Evolutionary conservation across 2,888 invertebrate species (phyloP), one percentile per base, ranked within the genome.

Genomic region (Lepidonotus clava): DNA sequence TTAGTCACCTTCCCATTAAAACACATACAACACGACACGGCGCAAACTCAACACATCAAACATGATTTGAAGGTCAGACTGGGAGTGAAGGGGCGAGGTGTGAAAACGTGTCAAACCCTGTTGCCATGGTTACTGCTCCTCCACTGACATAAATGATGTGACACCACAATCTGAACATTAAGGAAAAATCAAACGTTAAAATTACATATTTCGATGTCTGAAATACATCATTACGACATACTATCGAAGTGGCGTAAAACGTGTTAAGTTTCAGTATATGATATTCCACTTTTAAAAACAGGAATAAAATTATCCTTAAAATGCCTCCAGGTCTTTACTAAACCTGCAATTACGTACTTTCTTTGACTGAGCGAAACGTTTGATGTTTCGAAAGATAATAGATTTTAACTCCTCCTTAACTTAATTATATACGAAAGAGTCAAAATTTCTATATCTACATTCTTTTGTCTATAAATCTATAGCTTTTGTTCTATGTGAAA

Each of bases 91-190:
- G 28, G n/a, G n/a, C 8, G 67, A n/a, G 67, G 28, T 28, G 28
- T 28, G 32, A 11, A 67, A 34, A 67, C 67, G n/a, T 67, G 34
- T 67, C 67, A 67, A 67, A 67, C 67, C 67, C 67, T 67, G 67
- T 67, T 67, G 67, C 67, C 34, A 67, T 67, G 8, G 67, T 32
- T 11, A 67, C 28, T 34, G 11, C 67, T 56, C n/a, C 67, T 67
- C 67, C 32, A 28, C 28, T 34, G 67, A 34, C 5, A 6, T 5
- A 28, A 5, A 67, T 67, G 32, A 32, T 67, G 32, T 67, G 34
- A 67, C 67, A 67, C 67, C 6, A 8, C 67, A 32, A 67, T 67
- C 67, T 67, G 67, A 56, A 56, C n/a, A n/a, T n/a, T 56, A 24
- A 56, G n/a, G 8, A 24, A 56, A 5, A n/a, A 8, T 56, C 24